These are phyloP conservation scores for Amphipoea oculea DNA, from an alignment of 2,888 invertebrate genomes.

Conservation along the genomic window DNA sequence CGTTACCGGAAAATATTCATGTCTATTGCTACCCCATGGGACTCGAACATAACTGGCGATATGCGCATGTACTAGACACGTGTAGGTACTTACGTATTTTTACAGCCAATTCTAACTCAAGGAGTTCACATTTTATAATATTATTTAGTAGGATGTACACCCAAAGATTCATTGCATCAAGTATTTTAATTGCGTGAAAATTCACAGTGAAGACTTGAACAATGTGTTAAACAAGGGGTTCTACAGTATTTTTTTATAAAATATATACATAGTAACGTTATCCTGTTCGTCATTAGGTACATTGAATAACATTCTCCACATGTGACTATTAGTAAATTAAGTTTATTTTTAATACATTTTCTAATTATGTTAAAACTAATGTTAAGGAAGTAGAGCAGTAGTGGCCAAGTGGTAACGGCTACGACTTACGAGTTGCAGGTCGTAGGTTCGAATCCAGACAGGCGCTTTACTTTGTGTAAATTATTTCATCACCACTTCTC, in stretches of 20 bases:
- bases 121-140: not conserved
- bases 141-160: not conserved
- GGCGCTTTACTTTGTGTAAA: too few relatives aligned
- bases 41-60: not conserved
- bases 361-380: not conserved
- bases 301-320: conserved; percentile 10
- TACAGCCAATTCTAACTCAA: too few relatives aligned
- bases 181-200: conserved; percentile 41
- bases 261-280: not conserved
- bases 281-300: too few relatives aligned
- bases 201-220: conserved; percentile 24
- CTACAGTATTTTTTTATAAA: conserved; percentile 21
- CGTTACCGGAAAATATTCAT: conserved; percentile 5
- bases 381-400: too few relatives aligned
- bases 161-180: conserved; percentile 25
- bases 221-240: conserved; percentile 30
- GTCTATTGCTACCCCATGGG: conserved; percentile 4
- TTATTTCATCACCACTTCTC: too few relatives aligned
- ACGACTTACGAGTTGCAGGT: too few relatives aligned
- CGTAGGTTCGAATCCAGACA: too few relatives aligned
- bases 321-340: not conserved
- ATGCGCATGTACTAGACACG: not conserved
- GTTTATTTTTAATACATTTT: too few relatives aligned
- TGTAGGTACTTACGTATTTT: not conserved
- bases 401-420: too few relatives aligned